Evolutionary conservation across 1,140 invertebrate species (phyloP), one percentile per base, ranked within the genome.

Genomic region (Rhagoletis pomonella): DNA sequence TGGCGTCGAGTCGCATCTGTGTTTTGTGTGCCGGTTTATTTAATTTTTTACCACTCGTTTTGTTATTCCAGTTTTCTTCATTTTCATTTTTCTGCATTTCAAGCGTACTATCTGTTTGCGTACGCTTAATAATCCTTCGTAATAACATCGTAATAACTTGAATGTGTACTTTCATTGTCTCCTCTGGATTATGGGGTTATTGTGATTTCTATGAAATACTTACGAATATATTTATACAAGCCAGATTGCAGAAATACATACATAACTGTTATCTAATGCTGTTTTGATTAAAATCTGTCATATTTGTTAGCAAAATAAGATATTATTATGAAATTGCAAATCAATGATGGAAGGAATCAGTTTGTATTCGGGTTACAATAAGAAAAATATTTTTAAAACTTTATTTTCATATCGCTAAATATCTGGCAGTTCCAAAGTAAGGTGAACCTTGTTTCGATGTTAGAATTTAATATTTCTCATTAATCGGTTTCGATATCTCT

Each of bases 121-220:
- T 55, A 81, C n/a, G 47, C 73, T 81, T 14, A 5, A 81, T 81
- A 81, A 81, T 55, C 73, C 73, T 17, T 17, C 73, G 73, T 81
- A 81, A 81, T 81, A 81, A 47, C 67, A 44, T 73, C 67, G 44
- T 73, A 73, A 73, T 73, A 73, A 73, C 67, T 47, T 42, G 44
- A 73, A 73, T 73, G 44, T 47, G 67, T 4, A 73, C 67, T 73
- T 73, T 42, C 39, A 42, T 14, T 69, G n/a, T n/a, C 29, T 81
- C 44, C 73, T n/a, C n/a, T 50, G 6, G 47, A 5, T 58, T 81
- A 55, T 10, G 73, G 44, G 73, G 7, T 7, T 3, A 5, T 5
- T 58, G 47, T 81, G 73, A n/a, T 73, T 73, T 29, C 29, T 29
- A 29, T 29, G 29, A 29, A 29, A 29, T 29, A 29, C 29, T 29